phyloP scores from a whole-genome alignment of 2,888 invertebrate species.

The Euzophera pinguis region DNA sequence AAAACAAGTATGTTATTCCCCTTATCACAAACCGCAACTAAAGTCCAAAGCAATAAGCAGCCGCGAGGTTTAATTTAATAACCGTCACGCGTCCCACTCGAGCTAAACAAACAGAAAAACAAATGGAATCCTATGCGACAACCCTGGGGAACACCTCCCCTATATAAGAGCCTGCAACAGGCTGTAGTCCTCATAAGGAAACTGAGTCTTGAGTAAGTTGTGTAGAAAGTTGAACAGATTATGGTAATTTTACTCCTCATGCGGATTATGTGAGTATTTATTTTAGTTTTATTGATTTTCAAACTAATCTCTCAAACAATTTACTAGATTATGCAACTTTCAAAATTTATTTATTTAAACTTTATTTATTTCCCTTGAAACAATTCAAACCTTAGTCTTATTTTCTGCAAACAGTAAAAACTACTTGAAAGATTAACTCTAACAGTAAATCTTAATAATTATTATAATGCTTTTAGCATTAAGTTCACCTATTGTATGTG shows the following conservation, averaged over 20 bases:
- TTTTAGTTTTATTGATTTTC: too few relatives aligned
- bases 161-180: conserved; percentile 53
- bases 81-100: conserved; percentile 47
- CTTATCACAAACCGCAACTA: conserved; percentile 36
- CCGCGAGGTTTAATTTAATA: conserved; percentile 75
- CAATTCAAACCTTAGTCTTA: too few relatives aligned
- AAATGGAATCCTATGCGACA: conserved; percentile 42
- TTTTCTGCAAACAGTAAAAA: too few relatives aligned
- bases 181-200: conserved; percentile 12
- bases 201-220: neutral
- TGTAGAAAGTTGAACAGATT: neutral
- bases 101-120: conserved; percentile 47
- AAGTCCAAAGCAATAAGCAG: conserved; percentile 59
- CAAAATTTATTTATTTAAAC: too few relatives aligned
- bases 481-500: too few relatives aligned
- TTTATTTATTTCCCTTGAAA: too few relatives aligned
- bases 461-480: too few relatives aligned
- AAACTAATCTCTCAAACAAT: too few relatives aligned
- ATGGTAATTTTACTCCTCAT: conserved; percentile 1
- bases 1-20: too few relatives aligned
- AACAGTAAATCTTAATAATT: too few relatives aligned
- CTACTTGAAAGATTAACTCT: too few relatives aligned
- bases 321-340: too few relatives aligned
- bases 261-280: conserved; percentile 3
- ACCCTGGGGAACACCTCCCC: conserved; percentile 50